phyloP scores from a whole-genome alignment of 2,797 vertebrate genomes.

The Gymnopithys bicolor region DNA sequence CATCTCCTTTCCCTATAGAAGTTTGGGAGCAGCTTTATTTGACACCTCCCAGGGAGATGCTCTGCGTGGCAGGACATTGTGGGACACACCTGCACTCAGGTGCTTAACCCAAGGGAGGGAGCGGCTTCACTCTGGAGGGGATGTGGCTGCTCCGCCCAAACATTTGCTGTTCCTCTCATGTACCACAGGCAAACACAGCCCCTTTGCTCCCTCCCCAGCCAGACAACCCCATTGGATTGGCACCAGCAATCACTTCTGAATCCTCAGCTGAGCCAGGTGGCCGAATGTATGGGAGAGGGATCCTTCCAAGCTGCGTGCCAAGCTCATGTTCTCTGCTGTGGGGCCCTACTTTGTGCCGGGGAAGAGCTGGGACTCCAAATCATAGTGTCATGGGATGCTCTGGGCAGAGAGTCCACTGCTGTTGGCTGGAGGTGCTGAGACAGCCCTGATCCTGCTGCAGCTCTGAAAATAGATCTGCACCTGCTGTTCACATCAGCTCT shows the following conservation, averaged over 20 bases:
- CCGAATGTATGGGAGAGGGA: not conserved
- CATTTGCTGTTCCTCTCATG: not conserved
- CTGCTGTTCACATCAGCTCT: constrained; percentile 12
- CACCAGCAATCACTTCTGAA: not conserved
- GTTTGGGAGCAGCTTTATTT: not conserved
- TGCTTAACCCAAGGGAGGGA: not conserved
- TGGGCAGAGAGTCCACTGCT: not conserved
- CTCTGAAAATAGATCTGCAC: constrained; percentile 51
- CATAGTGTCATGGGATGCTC: constrained; percentile 4
- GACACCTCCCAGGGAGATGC: not conserved
- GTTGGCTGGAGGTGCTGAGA: constrained; percentile 19
- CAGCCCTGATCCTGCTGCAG: not conserved
- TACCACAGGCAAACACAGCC: not conserved
- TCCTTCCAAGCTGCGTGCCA: not conserved
- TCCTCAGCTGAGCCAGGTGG: constrained; percentile 32
- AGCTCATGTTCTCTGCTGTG: constrained; percentile 24
- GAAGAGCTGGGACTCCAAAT: not conserved
- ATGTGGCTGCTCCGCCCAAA: not conserved
- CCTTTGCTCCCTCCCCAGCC: not conserved
- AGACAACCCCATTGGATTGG: not conserved
- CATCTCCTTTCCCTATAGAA: not conserved
- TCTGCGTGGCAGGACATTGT: not conserved
- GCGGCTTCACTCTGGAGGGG: not conserved
- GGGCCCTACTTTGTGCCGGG: not conserved
- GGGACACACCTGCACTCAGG: not conserved